Percentiles rank a stretch among this genome's conserved stretches.
phyloP scores from a whole-genome alignment of 2,888 invertebrate genomes.

The Tachina fera region DNA sequence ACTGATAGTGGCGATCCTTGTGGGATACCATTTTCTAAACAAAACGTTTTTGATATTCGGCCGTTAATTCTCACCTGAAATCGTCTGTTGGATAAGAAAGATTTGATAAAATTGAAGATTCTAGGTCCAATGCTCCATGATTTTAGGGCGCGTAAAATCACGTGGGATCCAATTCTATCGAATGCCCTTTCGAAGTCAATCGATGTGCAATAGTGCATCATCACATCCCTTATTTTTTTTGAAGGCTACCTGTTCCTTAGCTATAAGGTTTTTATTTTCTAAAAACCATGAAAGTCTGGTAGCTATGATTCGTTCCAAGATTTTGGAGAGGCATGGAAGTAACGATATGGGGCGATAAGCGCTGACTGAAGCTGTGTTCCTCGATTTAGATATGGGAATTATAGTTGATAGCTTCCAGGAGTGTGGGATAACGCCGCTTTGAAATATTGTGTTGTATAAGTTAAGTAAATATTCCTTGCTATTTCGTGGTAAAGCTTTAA shows the following conservation, averaged over 20 bases:
- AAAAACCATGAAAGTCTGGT: conserved; percentile 24
- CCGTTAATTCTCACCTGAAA: conserved; percentile 40
- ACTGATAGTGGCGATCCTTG: conserved; percentile 52
- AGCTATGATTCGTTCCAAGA: conserved; percentile 6
- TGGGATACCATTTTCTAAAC: conserved; percentile 53
- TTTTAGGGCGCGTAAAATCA: conserved; percentile 16
- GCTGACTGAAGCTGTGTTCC: background rate
- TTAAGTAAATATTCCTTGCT: no score
- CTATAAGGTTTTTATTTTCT: conserved; percentile 25
- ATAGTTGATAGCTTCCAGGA: conserved; percentile 34
- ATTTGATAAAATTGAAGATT: conserved; percentile 2
- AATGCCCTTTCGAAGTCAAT: conserved; percentile 64
- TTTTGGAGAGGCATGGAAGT: conserved; percentile 44
- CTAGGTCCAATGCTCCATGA: background rate
- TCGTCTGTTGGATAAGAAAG: background rate
- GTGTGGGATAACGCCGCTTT: background rate
- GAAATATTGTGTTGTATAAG: conserved; percentile 37
- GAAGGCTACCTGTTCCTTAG: conserved; percentile 43
- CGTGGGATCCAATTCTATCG: conserved; percentile 63
- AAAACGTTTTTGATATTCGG: conserved; percentile 4
- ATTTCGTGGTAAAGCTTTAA: no score
- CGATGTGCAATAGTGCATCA: conserved; percentile 38
- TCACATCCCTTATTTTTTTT: background rate
- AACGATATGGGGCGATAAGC: conserved; percentile 46
- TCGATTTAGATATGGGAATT: conserved; percentile 39